These are phyloP conservation scores for Petromus typicus DNA, from an alignment of 2,113 vertebrate species.

Conservation along the genomic window DNA sequence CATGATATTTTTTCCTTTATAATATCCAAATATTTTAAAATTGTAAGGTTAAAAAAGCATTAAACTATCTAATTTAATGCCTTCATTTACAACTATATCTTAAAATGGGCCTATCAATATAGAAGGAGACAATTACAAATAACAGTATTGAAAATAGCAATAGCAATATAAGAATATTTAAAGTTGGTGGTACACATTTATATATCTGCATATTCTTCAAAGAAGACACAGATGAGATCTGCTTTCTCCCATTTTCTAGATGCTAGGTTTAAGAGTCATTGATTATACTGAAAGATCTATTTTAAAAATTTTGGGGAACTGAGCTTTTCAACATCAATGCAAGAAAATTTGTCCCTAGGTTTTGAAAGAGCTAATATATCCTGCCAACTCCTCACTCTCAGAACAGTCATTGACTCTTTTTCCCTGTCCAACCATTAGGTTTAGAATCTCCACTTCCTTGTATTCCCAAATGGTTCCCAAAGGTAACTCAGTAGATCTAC, in stretches of 20 bases:
- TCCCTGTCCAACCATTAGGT: neutral
- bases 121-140: neutral
- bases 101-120: neutral
- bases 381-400: neutral
- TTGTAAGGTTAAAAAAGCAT: neutral
- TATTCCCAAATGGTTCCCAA: constrained; percentile 47
- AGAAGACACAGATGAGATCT: neutral
- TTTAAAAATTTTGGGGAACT: neutral
- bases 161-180: neutral
- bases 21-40: neutral
- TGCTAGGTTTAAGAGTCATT: neutral
- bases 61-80: neutral
- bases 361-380: constrained; percentile 4
- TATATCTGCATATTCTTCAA: neutral
- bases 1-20: neutral
- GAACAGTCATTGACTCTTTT: neutral
- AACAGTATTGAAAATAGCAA: neutral
- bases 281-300: neutral
- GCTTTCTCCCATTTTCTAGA: neutral
- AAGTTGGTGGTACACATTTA: neutral
- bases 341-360: neutral
- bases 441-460: neutral
- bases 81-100: neutral
- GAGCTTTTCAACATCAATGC: neutral
- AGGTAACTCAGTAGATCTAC: neutral